Evolutionary conservation across 2,113 vertebrate species (phyloP).

Genomic region (Morone chrysops): DNA sequence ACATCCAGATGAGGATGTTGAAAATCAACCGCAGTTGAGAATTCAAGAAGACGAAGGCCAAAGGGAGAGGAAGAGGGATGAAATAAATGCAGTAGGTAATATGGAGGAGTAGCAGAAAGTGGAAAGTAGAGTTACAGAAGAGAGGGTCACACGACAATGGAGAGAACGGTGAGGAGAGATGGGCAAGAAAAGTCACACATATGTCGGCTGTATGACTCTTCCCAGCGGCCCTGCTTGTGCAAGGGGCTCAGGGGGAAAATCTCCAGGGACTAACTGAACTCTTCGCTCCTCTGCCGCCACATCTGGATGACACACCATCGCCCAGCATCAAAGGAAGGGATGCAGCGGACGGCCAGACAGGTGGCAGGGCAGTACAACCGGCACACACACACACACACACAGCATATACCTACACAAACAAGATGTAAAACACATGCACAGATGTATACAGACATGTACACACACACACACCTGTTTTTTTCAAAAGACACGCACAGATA

Average conservation of each 20-base stretch:
- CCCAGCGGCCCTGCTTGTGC: conserved; percentile 31
- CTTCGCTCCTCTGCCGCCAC: conserved; percentile 62
- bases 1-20: conserved; percentile 7
- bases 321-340: conserved; percentile 72
- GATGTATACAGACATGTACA: background rate
- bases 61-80: background rate
- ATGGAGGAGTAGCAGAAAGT: conserved; percentile 7
- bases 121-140: background rate
- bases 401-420: background rate
- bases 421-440: conserved; percentile 15
- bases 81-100: background rate
- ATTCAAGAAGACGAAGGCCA: conserved; percentile 1
- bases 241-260: conserved; percentile 48
- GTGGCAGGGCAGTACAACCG: conserved; percentile 23
- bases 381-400: conserved; percentile 44
- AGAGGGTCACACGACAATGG: background rate
- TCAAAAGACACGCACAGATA: background rate
- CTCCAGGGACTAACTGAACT: conserved; percentile 69
- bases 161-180: background rate
- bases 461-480: background rate
- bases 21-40: conserved; percentile 29
- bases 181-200: conserved; percentile 7
- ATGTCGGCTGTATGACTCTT: conserved; percentile 34
- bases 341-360: conserved; percentile 42
- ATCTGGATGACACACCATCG: conserved; percentile 78